Evolutionary conservation across 92 coral and sea anemone genomes (phyloP), one percentile per base, ranked within the genome.

Genomic region (Porites rus): DNA sequence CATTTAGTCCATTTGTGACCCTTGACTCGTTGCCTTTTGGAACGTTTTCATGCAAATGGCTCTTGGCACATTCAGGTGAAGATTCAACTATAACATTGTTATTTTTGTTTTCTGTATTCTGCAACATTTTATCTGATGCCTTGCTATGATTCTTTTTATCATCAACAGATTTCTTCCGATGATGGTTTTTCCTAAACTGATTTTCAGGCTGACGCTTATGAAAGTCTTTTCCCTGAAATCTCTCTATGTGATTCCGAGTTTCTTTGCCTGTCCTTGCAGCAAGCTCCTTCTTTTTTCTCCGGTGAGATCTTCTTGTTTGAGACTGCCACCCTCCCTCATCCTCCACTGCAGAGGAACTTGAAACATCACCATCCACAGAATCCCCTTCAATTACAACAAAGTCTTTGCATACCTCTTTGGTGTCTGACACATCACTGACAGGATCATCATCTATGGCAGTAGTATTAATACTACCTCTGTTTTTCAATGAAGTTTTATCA

Each of bases 291-390:
- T 93, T 94, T 90, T 86, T 94, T 82, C 88, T 94, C 31, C 88
- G 76, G 61, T 92, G 87, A 5, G 91, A 90, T 17, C 96, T 74
- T 46, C 75, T 94, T 19, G 87, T 82, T 78, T 94, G 98, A 1
- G 98, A 94, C 85, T 94, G 96, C 98, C 98, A 94, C 7, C 93
- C 93, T 51, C 91, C 93, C 60, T 94, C 94, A 8, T 93, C 96
- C 28, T 93, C 94, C 60, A 85, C 22, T 13, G 91, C 94, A 53
- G 94, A 92, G 51, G 90, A 83, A 79, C 90, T 91, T 60, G 92
- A 94, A 31, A 84, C 85, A 73, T 94, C 95, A 20, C 84, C 93
- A 74, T 87, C 89, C 25, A 90, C 68, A 20, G 91, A 64, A 17
- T 90, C 93, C 64, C 79, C 89, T 74, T 89, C 91, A 50, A 77